These are phyloP conservation scores for Trichogramma evanescens DNA, from an alignment of 2,888 invertebrate genomes.

Conservation along the genomic window DNA sequence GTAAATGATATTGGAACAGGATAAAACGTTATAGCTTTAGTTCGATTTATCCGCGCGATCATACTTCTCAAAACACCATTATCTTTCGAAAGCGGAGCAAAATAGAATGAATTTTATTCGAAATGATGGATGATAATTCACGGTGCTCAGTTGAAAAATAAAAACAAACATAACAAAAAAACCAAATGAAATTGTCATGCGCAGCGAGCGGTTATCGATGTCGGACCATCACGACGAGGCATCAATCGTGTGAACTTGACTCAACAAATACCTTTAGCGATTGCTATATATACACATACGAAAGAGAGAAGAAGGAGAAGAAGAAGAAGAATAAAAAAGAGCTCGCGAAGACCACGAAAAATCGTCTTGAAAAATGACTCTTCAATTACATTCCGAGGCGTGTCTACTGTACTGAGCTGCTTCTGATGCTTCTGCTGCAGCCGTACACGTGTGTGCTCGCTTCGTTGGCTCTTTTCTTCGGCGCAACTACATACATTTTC, in stretches of 20 bases:
- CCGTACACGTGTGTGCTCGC: background rate
- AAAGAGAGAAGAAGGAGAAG: too few relatives aligned
- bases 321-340: background rate
- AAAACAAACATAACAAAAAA: background rate
- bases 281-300: too few relatives aligned
- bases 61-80: background rate
- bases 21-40: too few relatives aligned
- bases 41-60: too few relatives aligned
- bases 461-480: background rate
- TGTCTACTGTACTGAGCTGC: background rate
- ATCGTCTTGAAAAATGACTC: conserved; percentile 19
- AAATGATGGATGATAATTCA: background rate
- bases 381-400: conserved; percentile 16
- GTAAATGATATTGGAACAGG: too few relatives aligned
- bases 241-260: conserved; percentile 14
- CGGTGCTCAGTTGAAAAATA: background rate
- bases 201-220: conserved; percentile 3
- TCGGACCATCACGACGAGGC: background rate
- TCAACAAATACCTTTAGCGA: conserved; percentile 4
- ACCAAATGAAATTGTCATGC: background rate
- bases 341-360: background rate
- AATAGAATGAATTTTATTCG: background rate
- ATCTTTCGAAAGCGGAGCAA: background rate
- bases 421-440: background rate
- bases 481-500: conserved; percentile 6